Percentiles rank a stretch among this genome's conserved stretches.
phyloP scores from a whole-genome alignment of 2,797 vertebrate genomes.

The Cossypha caffra region DNA sequence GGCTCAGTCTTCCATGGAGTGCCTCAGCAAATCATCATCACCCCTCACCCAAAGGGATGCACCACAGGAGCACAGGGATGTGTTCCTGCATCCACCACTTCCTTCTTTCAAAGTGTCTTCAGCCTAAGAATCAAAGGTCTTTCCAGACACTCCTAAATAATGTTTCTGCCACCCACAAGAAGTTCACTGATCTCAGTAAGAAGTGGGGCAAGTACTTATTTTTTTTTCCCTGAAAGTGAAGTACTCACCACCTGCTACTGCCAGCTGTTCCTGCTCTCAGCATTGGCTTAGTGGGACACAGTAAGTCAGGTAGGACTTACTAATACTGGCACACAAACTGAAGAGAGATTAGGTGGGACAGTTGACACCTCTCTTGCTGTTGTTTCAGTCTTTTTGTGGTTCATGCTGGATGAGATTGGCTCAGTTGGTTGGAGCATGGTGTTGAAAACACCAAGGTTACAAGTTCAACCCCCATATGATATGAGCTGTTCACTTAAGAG shows the following conservation, averaged over 20 bases:
- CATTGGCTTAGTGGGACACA: not conserved
- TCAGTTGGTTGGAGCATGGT: not conserved
- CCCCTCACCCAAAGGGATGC: not conserved
- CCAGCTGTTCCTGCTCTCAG: not conserved
- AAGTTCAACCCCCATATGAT: not conserved
- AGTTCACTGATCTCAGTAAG: not conserved
- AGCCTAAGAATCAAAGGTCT: not conserved
- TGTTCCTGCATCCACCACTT: not conserved
- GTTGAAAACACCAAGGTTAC: not conserved
- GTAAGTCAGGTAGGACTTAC: not conserved
- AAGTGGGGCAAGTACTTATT: not conserved
- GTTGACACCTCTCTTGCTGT: not conserved
- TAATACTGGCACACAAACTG: not conserved
- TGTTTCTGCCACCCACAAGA: not conserved
- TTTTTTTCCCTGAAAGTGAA: not conserved
- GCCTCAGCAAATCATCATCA: conserved; percentile 27
- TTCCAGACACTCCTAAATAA: not conserved
- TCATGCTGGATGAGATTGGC: not conserved
- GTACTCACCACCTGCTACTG: not conserved
- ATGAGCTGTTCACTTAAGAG: not conserved
- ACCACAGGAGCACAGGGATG: accelerated
- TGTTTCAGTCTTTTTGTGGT: not conserved
- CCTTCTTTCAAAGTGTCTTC: not conserved
- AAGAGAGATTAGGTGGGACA: not conserved
- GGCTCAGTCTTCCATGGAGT: not conserved